These are phyloP conservation scores for Ennomos quercinarius DNA, from an alignment of 2,888 invertebrate species.

Conservation along the genomic window DNA sequence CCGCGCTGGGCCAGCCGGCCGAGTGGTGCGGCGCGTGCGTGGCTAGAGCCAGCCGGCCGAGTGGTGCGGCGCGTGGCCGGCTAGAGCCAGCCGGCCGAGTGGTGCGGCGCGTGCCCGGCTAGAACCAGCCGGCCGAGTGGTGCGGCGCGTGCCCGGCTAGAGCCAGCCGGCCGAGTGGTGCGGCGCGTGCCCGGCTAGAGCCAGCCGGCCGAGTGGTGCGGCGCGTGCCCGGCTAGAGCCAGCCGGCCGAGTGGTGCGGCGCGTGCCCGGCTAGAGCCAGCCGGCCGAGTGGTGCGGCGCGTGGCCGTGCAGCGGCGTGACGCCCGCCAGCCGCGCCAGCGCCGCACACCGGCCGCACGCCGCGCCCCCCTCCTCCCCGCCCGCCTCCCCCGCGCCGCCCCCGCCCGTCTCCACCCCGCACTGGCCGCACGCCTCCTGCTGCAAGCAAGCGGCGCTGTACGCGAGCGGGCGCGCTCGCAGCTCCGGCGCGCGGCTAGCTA, in stretches of 20 bases:
- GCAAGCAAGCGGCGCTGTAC: neutral
- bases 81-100: no score
- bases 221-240: no score
- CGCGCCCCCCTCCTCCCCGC: constrained; percentile 35
- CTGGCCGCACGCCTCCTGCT: constrained; percentile 45
- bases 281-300: constrained; percentile 88
- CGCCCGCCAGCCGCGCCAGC: constrained; percentile 88
- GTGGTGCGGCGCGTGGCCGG: neutral
- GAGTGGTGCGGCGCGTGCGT: no score
- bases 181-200: no score
- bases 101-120: no score
- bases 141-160: constrained; percentile 74
- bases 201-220: no score
- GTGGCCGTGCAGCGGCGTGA: constrained; percentile 91
- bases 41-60: no score
- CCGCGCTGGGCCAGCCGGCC: no score
- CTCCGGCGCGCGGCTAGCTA: constrained; percentile 22
- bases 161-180: no score
- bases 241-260: no score
- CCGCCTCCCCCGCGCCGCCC: constrained; percentile 29
- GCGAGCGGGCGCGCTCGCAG: no score
- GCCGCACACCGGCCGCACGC: constrained; percentile 85
- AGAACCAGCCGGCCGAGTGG: no score
- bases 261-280: constrained; percentile 82
- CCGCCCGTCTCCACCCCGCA: constrained; percentile 54